phyloP scores from a whole-genome alignment of 2,113 vertebrate genomes.

The Cephalopterus ornatus region DNA sequence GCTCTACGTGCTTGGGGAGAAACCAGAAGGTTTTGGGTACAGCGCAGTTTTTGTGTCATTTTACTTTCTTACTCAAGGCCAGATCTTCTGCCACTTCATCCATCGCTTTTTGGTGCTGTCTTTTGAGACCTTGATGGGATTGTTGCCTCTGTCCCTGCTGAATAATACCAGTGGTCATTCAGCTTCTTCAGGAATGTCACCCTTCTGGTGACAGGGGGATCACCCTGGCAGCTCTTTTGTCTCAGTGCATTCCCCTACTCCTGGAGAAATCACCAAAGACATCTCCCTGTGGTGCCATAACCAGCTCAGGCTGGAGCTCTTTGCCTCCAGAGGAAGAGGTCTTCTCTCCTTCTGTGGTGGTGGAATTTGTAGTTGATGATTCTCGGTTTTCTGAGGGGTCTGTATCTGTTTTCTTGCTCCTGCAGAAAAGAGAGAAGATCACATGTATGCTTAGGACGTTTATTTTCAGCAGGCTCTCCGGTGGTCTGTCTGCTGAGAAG shows the following conservation, averaged over 20 bases:
- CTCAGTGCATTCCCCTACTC: not conserved
- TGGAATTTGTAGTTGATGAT: not conserved
- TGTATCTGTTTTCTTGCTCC: not conserved
- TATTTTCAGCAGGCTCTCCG: not conserved
- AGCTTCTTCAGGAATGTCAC: constrained; percentile 6
- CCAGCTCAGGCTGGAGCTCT: not conserved
- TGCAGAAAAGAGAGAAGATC: not conserved
- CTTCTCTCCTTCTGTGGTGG: not conserved
- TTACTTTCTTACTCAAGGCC: not conserved
- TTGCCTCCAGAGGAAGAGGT: not conserved
- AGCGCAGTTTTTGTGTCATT: rapidly evolving
- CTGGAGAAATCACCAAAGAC: not conserved
- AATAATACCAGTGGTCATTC: not conserved
- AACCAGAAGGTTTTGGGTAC: not conserved
- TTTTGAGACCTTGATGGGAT: not conserved
- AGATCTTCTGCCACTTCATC: not conserved
- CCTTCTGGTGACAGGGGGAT: not conserved
- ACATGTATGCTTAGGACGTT: rapidly evolving
- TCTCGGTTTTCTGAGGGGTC: not conserved
- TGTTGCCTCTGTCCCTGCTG: not conserved
- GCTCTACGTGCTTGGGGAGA: not conserved
- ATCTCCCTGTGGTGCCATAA: not conserved
- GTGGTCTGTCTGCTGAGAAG: not conserved
- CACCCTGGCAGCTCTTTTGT: not conserved
- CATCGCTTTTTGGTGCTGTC: not conserved